Evolutionary conservation across 2,888 invertebrate genomes (phyloP).

Genomic region (Synergus laeviventris): DNA sequence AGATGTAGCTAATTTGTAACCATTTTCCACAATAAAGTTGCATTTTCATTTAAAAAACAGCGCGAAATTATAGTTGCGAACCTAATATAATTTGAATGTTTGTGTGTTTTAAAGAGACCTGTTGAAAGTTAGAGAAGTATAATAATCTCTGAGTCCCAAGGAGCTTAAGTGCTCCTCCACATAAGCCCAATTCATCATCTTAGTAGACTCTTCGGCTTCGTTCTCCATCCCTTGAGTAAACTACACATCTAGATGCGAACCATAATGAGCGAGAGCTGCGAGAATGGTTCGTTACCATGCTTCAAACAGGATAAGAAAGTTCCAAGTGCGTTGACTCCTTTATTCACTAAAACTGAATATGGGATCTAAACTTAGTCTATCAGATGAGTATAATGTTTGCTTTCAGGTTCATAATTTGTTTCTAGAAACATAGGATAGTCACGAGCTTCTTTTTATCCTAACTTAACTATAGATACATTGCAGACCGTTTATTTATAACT

Average conservation of each 20-base stretch:
- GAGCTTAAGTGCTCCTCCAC: constrained; percentile 13
- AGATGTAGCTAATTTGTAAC: too few relatives aligned
- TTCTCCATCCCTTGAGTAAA: constrained; percentile 31
- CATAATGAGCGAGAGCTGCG: constrained; percentile 34
- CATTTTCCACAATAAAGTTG: too few relatives aligned
- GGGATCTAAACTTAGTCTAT: constrained; percentile 18
- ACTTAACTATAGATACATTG: too few relatives aligned
- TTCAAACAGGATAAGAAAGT: constrained; percentile 25
- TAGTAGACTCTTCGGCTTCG: constrained; percentile 14
- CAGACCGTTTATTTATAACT: not conserved
- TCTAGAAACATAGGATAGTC: not conserved
- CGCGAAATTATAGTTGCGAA: too few relatives aligned
- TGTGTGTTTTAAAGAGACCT: too few relatives aligned
- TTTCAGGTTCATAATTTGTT: not conserved
- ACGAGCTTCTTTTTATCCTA: not conserved
- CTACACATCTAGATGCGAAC: constrained; percentile 7
- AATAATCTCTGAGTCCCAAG: constrained; percentile 8
- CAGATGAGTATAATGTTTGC: not conserved
- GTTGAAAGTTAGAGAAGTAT: too few relatives aligned
- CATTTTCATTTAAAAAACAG: too few relatives aligned
- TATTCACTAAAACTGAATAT: constrained; percentile 29
- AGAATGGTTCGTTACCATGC: constrained; percentile 34
- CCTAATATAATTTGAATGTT: too few relatives aligned
- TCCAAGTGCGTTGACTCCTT: constrained; percentile 34
- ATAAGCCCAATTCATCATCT: constrained; percentile 21